phyloP scores from a whole-genome alignment of 2,113 vertebrate species.

The Strix aluco region DNA sequence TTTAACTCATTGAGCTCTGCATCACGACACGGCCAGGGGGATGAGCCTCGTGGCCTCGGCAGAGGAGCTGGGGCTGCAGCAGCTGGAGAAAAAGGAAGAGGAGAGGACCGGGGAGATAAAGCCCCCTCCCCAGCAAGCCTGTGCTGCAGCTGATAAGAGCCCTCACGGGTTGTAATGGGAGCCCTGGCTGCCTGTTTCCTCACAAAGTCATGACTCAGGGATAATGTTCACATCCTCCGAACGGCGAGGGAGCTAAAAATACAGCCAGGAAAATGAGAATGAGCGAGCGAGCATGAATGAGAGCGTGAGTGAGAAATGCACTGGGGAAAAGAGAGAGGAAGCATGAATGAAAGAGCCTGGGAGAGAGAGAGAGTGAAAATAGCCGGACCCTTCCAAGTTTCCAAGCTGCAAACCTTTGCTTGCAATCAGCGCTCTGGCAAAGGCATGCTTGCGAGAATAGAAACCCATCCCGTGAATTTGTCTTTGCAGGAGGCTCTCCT shows the following conservation, averaged over 20 bases:
- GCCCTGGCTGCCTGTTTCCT: constrained; percentile 81
- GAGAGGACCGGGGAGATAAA: constrained; percentile 2
- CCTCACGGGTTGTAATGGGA: constrained; percentile 48
- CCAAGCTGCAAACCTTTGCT: constrained; percentile 40
- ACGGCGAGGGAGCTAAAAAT: constrained; percentile 87
- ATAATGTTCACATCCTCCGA: constrained; percentile 86
- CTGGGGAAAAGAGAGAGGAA: constrained; percentile 17
- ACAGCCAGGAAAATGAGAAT: constrained; percentile 68
- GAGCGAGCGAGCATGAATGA: constrained; percentile 61
- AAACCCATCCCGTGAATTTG: neutral
- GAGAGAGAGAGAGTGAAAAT: constrained; percentile 3
- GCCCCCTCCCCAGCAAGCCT: constrained; percentile 29
- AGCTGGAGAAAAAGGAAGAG: constrained; percentile 12
- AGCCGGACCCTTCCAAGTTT: constrained; percentile 41
- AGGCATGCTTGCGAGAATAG: neutral
- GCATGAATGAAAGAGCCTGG: constrained; percentile 28
- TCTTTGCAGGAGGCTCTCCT: neutral
- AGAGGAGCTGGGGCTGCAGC: neutral
- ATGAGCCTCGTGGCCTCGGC: neutral
- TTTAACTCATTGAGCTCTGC: neutral
- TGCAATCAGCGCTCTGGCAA: constrained; percentile 3
- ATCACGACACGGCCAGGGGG: neutral
- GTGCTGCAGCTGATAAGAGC: constrained; percentile 75
- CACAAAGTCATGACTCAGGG: constrained; percentile 82
- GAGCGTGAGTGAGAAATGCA: constrained; percentile 46